phyloP scores from a whole-genome alignment of 2,113 vertebrate species.

The Dolichallabes microphthalmus region DNA sequence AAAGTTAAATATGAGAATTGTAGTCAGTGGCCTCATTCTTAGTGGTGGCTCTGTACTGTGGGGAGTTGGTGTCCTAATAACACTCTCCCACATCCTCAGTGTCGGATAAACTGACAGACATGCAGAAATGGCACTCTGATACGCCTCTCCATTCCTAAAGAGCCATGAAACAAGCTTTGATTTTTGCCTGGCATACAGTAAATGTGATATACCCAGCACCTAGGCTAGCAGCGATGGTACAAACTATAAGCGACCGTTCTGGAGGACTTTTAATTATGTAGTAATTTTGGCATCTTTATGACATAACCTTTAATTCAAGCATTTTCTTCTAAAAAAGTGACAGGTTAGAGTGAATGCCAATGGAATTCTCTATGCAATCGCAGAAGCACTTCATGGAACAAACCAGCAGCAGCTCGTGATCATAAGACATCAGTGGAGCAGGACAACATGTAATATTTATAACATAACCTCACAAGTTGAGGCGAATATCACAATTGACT shows the following conservation, averaged over 20 bases:
- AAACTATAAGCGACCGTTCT: neutral
- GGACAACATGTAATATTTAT: neutral
- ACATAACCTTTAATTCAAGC: neutral
- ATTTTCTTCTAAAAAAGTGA: neutral
- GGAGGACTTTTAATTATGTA: neutral
- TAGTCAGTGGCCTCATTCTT: conserved; percentile 29
- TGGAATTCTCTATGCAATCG: neutral
- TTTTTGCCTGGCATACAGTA: neutral
- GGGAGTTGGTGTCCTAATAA: conserved; percentile 44
- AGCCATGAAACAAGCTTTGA: conserved; percentile 28
- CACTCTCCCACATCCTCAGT: conserved; percentile 8
- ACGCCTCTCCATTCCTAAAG: neutral
- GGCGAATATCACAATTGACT: neutral
- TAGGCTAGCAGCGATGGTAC: neutral
- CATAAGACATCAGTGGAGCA: neutral
- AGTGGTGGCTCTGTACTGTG: conserved; percentile 1
- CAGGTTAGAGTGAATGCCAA: neutral
- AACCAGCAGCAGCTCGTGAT: conserved; percentile 10
- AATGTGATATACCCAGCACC: neutral
- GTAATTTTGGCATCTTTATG: neutral
- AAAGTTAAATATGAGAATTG: neutral
- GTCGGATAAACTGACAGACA: conserved; percentile 18
- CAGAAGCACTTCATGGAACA: conserved; percentile 8
- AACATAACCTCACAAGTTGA: neutral
- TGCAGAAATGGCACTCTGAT: conserved; percentile 1